Base-by-base conservation (phyloP, 92 coral and sea anemone genomes). In the Nematostella vectensis region DNA sequence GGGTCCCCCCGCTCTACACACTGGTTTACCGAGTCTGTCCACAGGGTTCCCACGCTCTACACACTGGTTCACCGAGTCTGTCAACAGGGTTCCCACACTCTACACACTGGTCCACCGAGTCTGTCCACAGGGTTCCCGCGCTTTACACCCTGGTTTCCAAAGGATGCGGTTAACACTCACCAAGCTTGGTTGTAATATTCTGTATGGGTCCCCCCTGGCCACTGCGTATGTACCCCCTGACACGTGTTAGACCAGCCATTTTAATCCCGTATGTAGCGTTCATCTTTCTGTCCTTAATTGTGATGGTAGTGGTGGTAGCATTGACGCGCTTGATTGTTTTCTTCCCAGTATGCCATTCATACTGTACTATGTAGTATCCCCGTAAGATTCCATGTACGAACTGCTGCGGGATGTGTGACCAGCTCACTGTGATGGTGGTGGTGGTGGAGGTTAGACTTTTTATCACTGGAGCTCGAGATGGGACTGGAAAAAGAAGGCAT, bases 241-340 rank as follows among this genome's bases (percentile, higher is more conserved):
- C 67, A 9, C 70, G 63, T 20, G 88, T 85, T 27, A 76, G 55
- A 23, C 95, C 95, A 25, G 88, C 55, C 63, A 85, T 48, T 12
- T 63, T 88, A 25, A 85, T 54, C 21, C 81, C 88, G 38, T 85
- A 81, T 2, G 70, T 52, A 1, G 88, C 71, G 57, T 85, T 85
- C 60, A 63, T 73, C 45, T 68, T 44, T n/a, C 80, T 88, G 31
- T 73, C 80, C 18, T 36, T 66, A 33, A 85, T 71, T 17, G 38
- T 63, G 11, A 58, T 64, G 38, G 70, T 69, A 6, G 51, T 65
- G 18, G 62, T 62, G 15, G 87, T 72, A 15, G 82, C 68, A 68
- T 67, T 73, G 0, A 85, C 77, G 67, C 83, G 75, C n/a, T 70
- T 49, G n/a, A 76, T 65, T 25, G 22, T 64, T 13, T 71, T 83